Evolutionary conservation across 1,140 invertebrate species (phyloP).

Genomic region (Nylanderia fulva): DNA sequence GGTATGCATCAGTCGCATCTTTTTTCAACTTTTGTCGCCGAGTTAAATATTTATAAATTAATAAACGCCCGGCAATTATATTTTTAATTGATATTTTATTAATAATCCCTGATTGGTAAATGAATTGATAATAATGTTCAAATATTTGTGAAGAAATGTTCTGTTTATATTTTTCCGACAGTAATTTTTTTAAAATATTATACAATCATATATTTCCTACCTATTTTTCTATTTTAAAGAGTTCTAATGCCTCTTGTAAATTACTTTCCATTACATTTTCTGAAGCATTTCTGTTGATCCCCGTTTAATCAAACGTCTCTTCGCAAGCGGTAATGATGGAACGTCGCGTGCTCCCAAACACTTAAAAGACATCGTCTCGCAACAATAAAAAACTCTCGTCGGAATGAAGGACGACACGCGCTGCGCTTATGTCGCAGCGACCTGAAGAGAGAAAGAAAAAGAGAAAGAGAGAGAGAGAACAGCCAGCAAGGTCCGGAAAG

Average conservation of each 20-base stretch:
- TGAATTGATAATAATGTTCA: constrained; percentile 18
- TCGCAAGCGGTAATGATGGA: constrained; percentile 41
- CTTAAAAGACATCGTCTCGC: constrained; percentile 58
- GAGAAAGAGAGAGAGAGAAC: no score
- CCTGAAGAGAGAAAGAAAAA: no score
- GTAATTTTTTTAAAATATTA: constrained; percentile 20
- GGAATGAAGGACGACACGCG: constrained; percentile 58
- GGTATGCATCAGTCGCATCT: no score
- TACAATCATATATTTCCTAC: constrained; percentile 21
- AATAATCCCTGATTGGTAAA: constrained; percentile 13
- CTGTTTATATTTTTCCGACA: constrained; percentile 57
- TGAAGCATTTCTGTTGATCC: background rate
- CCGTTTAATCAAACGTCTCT: constrained; percentile 27
- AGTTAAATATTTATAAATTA: no score
- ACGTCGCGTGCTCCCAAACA: constrained; percentile 57
- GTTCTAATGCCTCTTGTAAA: background rate
- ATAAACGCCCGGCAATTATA: constrained; percentile 33
- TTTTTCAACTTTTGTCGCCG: no score
- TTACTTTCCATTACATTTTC: constrained; percentile 2
- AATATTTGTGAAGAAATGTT: constrained; percentile 40
- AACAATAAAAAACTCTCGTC: constrained; percentile 58
- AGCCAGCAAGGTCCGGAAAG: constrained; percentile 45
- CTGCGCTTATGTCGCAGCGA: constrained; percentile 49
- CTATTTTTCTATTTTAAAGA: background rate
- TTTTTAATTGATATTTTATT: constrained; percentile 58